phyloP scores from a whole-genome alignment of 2,797 vertebrate genomes.

The Microctenopoma steveboyesi region DNA sequence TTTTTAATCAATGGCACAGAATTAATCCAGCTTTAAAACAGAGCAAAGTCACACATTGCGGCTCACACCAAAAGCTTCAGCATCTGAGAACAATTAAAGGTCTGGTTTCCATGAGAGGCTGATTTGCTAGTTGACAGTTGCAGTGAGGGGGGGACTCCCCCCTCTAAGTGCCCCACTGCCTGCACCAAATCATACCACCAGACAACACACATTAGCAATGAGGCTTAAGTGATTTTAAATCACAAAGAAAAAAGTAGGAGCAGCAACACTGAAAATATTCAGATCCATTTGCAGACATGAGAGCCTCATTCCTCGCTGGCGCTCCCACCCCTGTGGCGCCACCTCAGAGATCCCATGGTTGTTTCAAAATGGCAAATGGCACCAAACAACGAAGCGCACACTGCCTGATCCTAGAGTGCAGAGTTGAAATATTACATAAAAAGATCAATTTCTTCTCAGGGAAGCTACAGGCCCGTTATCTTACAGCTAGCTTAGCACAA shows the following conservation, averaged over 20 bases:
- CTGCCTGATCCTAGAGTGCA: constrained; percentile 11
- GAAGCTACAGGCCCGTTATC: neutral
- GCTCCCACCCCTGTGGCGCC: constrained; percentile 31
- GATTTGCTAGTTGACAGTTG: constrained; percentile 77
- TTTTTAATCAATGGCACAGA: constrained; percentile 70
- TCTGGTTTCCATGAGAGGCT: constrained; percentile 80
- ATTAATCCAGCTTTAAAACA: constrained; percentile 73
- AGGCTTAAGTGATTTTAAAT: constrained; percentile 52
- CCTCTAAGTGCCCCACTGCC: constrained; percentile 36
- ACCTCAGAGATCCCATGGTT: constrained; percentile 33
- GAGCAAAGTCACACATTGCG: constrained; percentile 72
- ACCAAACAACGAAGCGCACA: constrained; percentile 13
- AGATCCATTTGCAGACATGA: constrained; percentile 45
- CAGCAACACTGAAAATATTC: constrained; percentile 47
- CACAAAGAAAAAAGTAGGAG: constrained; percentile 52
- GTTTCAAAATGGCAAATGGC: constrained; percentile 17
- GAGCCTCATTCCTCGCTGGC: constrained; percentile 37
- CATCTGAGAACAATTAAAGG: constrained; percentile 86
- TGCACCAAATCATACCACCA: constrained; percentile 69
- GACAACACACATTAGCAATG: constrained; percentile 66
- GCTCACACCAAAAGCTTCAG: constrained; percentile 70
- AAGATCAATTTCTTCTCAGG: neutral
- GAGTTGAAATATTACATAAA: neutral
- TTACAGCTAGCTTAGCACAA: neutral
- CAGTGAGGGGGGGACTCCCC: constrained; percentile 29